Base-by-base conservation (phyloP, 2,797 vertebrate genomes). In the Aselliscus stoliczkanus region DNA sequence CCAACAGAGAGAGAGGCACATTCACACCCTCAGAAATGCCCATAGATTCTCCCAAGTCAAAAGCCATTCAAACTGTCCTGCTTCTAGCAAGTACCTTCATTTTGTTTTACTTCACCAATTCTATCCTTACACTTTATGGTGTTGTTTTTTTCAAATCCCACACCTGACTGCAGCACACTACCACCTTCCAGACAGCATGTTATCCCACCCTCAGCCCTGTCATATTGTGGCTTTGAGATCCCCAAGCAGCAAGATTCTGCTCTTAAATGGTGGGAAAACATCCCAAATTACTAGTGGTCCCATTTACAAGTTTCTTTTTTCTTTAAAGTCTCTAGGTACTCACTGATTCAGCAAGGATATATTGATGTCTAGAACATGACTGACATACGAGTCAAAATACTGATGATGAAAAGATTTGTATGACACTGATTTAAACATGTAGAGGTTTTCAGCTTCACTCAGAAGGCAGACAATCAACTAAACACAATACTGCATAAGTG, bases 61-160 rank as follows among this genome's bases (percentile, higher is more conserved):
- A 62, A 79, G 69, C 84, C 14, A 50, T 44, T 50, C 80, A 79
- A 27, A 95, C 34, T 11, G 39, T 94, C n/a, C 56, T 90, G 47
- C 80, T 95, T 56, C 76, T 94, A 52, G 42, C 56, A 47, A 73
- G 25, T 62, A 72, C 70, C 23, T 94, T 95, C 50, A 86, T 77
- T 94, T 54, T 70, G 17, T 86, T 95, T 90, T 92, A 92, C 87
- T 77, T 88, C 2, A 56, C 34, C 80, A 83, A 83, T 69, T 89
- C 67, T 39, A 2, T 86, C 4, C 15, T 89, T 23, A 54, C 31
- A 17, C 7, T 72, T 65, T 65, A 72, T 34, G 39, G 27, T 29
- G 5, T 23, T 29, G 5, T 23, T 42, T 37, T 60, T 44, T 93
- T 34, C 29, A 50, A 65, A 17, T 42, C 54, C 77, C 7, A 0